Percentiles rank a stretch among this genome's conserved stretches.
These are phyloP conservation scores for Nesidiocoris tenuis DNA, from an alignment of 2,888 invertebrate genomes.

Conservation along the genomic window DNA sequence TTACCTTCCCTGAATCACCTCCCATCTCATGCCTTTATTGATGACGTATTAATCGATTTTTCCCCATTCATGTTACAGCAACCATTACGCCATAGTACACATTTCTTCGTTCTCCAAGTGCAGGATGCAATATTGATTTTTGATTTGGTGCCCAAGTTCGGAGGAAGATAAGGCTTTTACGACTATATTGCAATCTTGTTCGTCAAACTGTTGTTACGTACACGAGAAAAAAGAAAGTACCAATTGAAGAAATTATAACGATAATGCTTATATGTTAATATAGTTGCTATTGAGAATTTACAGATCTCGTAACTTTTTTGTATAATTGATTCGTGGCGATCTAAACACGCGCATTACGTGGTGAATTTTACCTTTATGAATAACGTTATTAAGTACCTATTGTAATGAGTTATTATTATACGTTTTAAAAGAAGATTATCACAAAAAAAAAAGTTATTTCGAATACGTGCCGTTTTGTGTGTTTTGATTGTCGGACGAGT, in stretches of 20 bases:
- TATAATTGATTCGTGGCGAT: slow-evolving; percentile 2
- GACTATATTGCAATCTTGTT: background rate
- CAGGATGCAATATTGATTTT: background rate
- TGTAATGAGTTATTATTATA: slow-evolving; percentile 2
- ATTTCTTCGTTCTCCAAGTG: background rate
- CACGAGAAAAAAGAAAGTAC: slow-evolving; percentile 12
- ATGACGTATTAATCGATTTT: no score
- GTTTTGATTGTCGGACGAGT: background rate
- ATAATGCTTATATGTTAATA: slow-evolving; percentile 21
- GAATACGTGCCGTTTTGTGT: slow-evolving; percentile 9
- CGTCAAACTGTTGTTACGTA: background rate
- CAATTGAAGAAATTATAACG: slow-evolving; percentile 18
- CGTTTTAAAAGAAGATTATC: background rate
- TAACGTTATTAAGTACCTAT: slow-evolving; percentile 6
- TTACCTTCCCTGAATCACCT: no score
- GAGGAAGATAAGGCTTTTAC: background rate
- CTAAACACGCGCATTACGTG: background rate
- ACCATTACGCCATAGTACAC: background rate
- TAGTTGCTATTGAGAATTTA: slow-evolving; percentile 37
- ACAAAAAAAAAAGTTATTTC: slow-evolving; percentile 16
- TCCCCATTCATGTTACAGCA: background rate
- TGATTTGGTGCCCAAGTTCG: background rate
- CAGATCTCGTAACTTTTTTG: slow-evolving; percentile 41
- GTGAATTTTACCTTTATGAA: slow-evolving; percentile 18
- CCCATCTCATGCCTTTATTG: no score